Evolutionary conservation across 1,140 invertebrate genomes (phyloP).

Genomic region (Metaphire vulgaris): DNA sequence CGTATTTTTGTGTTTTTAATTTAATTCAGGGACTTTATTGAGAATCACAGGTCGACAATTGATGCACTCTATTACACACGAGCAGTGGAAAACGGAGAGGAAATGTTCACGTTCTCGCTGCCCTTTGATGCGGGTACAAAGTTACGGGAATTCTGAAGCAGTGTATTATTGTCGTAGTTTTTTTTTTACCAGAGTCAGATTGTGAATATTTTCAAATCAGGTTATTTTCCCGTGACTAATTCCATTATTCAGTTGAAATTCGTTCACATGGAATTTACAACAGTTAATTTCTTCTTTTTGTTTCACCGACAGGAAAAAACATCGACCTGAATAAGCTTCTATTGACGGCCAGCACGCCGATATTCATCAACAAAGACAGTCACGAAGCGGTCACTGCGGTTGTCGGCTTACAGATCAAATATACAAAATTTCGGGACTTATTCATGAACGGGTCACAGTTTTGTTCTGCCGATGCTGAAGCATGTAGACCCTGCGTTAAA

Average conservation of each 20-base stretch:
- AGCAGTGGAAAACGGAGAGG: slow-evolving; percentile 70
- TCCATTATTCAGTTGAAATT: no score
- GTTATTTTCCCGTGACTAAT: no score
- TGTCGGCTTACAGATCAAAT: slow-evolving; percentile 60
- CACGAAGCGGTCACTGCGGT: slow-evolving; percentile 80
- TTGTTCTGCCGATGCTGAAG: neutral
- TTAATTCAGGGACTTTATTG: slow-evolving; percentile 73
- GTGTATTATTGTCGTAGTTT: no score
- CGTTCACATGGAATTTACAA: no score
- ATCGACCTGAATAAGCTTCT: slow-evolving; percentile 54
- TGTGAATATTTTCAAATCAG: no score
- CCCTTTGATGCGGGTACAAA: slow-evolving; percentile 68
- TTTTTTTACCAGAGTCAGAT: no score
- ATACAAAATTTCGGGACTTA: slow-evolving; percentile 36
- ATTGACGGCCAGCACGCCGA: slow-evolving; percentile 80
- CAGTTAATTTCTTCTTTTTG: no score
- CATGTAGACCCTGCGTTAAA: neutral
- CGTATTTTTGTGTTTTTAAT: no score
- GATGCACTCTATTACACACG: slow-evolving; percentile 86
- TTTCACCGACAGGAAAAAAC: neutral
- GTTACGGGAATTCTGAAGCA: no score
- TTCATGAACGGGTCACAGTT: slow-evolving; percentile 42
- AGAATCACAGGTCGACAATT: slow-evolving; percentile 71
- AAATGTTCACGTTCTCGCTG: slow-evolving; percentile 83
- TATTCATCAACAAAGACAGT: slow-evolving; percentile 71